Percentiles rank a stretch among this genome's conserved stretches.
Conservation (phyloP, 2,113 vertebrate species). For the Artemisiospiza belli region DNA sequence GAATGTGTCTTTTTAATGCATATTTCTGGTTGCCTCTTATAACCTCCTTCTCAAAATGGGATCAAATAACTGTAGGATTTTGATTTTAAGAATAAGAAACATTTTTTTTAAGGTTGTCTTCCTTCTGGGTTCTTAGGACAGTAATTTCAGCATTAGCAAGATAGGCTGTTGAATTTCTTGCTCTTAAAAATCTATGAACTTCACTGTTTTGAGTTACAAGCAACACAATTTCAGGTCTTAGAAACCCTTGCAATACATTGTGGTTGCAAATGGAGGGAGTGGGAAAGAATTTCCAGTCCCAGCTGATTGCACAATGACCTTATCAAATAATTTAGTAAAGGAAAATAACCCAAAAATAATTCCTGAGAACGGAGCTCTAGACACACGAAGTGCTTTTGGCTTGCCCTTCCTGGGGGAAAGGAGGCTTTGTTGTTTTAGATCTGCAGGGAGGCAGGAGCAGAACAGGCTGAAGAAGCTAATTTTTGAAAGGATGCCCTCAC, state of each 20-base stretch:
- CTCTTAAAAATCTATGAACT: not conserved
- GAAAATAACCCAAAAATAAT: not conserved
- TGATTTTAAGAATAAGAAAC: not conserved
- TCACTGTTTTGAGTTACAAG: not conserved
- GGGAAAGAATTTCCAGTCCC: not conserved
- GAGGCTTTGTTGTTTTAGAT: not conserved
- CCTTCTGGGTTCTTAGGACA: not conserved
- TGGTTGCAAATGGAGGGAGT: not conserved
- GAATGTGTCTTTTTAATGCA: not conserved
- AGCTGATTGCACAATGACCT: not conserved
- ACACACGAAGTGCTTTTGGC: not conserved
- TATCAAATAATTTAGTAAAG: not conserved
- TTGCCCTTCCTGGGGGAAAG: not conserved
- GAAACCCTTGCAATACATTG: not conserved
- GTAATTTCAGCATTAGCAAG: not conserved
- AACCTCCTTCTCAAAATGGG: not conserved
- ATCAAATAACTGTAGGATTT: not conserved
- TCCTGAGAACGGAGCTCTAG: not conserved
- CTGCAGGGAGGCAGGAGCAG: not conserved
- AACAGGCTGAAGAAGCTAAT: not conserved
- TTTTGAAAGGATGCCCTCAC: not conserved
- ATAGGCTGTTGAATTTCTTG: not conserved
- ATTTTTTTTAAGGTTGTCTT: not conserved
- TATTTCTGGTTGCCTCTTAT: not conserved
- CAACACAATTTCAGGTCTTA: not conserved